Evolutionary conservation across 2,888 invertebrate genomes (phyloP).

Genomic region (Pandemis corylana): DNA sequence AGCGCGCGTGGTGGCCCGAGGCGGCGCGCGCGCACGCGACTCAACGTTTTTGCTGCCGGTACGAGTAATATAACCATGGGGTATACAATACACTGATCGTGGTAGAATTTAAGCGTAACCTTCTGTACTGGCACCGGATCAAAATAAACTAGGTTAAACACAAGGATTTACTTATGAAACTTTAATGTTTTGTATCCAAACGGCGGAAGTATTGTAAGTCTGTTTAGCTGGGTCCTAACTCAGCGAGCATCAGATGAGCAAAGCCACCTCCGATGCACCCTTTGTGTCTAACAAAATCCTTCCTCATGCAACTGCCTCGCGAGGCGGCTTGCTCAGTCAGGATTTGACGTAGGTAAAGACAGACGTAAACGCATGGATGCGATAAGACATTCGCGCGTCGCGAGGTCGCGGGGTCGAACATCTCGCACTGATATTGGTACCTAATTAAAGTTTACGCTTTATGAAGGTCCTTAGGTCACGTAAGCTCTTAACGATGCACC

Average conservation of each 20-base stretch:
- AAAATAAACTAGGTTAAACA: not conserved
- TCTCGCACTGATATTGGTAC: not conserved
- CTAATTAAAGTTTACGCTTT: not conserved
- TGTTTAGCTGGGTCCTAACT: no score
- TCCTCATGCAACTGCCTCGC: no score
- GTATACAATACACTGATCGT: no score
- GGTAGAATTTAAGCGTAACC: not conserved
- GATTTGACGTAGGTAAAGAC: conserved; percentile 2
- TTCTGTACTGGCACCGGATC: not conserved
- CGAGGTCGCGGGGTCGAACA: not conserved
- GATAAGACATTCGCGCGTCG: conserved; percentile 3
- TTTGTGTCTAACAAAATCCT: no score
- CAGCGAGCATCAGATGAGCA: no score
- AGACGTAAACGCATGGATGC: not conserved
- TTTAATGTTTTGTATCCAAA: no score
- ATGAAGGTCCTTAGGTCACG: not conserved
- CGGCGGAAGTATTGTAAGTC: no score
- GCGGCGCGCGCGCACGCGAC: conserved; percentile 19
- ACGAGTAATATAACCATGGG: not conserved
- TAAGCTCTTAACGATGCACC: not conserved
- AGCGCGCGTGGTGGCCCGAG: conserved; percentile 26
- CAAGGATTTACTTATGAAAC: no score
- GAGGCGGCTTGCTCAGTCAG: no score
- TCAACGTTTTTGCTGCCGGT: not conserved
- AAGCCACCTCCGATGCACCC: no score